Evolutionary conservation across 2,113 vertebrate species (phyloP), one percentile per base, ranked within the genome.

Genomic region (Callorhinus ursinus): DNA sequence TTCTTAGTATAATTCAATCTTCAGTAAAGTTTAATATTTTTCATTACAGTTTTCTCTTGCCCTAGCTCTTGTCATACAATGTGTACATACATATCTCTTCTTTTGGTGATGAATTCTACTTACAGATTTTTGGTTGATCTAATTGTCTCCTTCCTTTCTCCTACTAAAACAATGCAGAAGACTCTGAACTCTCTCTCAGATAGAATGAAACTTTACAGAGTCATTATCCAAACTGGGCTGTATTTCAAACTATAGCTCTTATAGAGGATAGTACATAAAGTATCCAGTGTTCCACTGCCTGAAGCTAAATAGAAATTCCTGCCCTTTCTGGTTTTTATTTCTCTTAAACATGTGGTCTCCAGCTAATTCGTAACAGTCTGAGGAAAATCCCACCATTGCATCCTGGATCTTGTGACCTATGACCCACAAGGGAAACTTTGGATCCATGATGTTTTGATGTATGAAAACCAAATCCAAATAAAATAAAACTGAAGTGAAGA

Each of bases 271-370:
- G 63, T 71, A 36, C 28, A 21, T 79, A 67, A 93, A 89, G 51
- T 74, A 72, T 26, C 57, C 42, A 65, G 0, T 65, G 46, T 88
- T 16, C 83, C 36, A 33, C 26, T 90, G 96, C 96, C 97, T 81
- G 88, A 49, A 94, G 96, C 87, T 19, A 53, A 94, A 31, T 21
- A 85, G n/a, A 81, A 95, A 95, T 97, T 93, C 93, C 95, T 97
- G 88, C 65, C 71, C 69, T 97, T 97, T 96, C 96, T 97, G 97
- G 51, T 94, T 97, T 97, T 94, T 96, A 94, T 98, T 98, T 98
- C 69, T 88, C 71, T 95, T 93, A 69, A 97, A 94, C 88, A 81
- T 71, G 90, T 97, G 88, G 93, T 94, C 96, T 97, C 42, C 24
- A 88, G 81, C 69, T 95, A 97, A 97, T 98, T 96, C 94, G 76